Conservation (phyloP, 1,140 invertebrate genomes). For the Aphaenogaster rudis region DNA sequence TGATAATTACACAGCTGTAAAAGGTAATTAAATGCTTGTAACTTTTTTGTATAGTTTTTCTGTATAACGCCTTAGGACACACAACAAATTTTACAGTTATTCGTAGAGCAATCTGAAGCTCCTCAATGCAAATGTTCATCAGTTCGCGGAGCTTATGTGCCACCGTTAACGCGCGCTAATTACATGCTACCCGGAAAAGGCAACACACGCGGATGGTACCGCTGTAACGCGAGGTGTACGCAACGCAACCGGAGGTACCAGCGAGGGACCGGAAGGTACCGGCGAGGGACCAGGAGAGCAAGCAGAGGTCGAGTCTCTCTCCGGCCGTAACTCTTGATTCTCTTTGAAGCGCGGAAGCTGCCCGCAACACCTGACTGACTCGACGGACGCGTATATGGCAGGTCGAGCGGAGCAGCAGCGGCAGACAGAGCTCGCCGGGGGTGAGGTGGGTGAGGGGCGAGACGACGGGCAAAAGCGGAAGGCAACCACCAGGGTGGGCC, state of each 20-base stretch:
- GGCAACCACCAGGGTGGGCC: slow-evolving; percentile 41
- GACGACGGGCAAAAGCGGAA: slow-evolving; percentile 57
- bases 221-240: background rate
- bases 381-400: slow-evolving; percentile 77
- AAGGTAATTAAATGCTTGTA: background rate
- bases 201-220: slow-evolving; percentile 27
- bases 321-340: slow-evolving; percentile 77
- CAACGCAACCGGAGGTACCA: slow-evolving; percentile 37
- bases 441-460: slow-evolving; percentile 27
- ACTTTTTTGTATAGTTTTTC: background rate
- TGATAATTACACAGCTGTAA: background rate
- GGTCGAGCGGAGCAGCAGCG: slow-evolving; percentile 63
- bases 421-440: slow-evolving; percentile 43
- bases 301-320: slow-evolving; percentile 49
- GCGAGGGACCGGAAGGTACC: slow-evolving; percentile 29
- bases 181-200: slow-evolving; percentile 31
- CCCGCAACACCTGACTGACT: slow-evolving; percentile 84
- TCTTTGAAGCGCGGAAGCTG: slow-evolving; percentile 80
- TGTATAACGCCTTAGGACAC: too few relatives aligned
- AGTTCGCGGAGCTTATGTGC: background rate
- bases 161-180: slow-evolving; percentile 32
- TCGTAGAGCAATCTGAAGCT: background rate
- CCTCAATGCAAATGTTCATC: slow-evolving; percentile 5
- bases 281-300: slow-evolving; percentile 2
- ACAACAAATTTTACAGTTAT: background rate